Evolutionary conservation across 2,113 vertebrate species (phyloP).

Genomic region (Microcebus griseorufus): DNA sequence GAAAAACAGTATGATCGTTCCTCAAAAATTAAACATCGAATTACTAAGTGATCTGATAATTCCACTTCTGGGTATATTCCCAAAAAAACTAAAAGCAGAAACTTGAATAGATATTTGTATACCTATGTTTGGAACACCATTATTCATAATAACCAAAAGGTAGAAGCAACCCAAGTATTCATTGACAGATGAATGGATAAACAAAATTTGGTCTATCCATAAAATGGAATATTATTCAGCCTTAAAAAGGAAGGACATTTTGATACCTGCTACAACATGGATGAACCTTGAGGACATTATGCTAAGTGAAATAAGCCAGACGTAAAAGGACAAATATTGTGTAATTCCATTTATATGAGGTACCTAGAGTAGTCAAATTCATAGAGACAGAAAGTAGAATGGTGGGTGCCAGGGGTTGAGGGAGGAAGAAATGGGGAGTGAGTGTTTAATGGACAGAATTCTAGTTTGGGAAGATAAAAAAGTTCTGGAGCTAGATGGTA

Average conservation of each 20-base stretch:
- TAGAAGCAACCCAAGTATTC: background rate
- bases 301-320: background rate
- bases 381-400: background rate
- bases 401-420: background rate
- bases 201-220: too few relatives aligned
- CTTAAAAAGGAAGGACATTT: background rate
- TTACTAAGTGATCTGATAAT: background rate
- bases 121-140: background rate
- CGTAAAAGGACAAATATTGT: background rate
- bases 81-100: background rate
- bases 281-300: background rate
- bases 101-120: too few relatives aligned
- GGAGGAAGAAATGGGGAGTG: too few relatives aligned
- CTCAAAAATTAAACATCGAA: background rate
- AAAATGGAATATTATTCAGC: background rate
- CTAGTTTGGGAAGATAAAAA: background rate
- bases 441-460: background rate
- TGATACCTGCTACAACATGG: background rate
- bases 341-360: background rate
- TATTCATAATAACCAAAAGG: background rate
- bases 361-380: background rate
- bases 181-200: background rate
- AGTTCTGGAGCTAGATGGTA: too few relatives aligned
- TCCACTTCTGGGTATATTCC: background rate
- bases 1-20: background rate